Evolutionary conservation across 2,797 vertebrate genomes (phyloP).

Genomic region (Eulemur coronatus): DNA sequence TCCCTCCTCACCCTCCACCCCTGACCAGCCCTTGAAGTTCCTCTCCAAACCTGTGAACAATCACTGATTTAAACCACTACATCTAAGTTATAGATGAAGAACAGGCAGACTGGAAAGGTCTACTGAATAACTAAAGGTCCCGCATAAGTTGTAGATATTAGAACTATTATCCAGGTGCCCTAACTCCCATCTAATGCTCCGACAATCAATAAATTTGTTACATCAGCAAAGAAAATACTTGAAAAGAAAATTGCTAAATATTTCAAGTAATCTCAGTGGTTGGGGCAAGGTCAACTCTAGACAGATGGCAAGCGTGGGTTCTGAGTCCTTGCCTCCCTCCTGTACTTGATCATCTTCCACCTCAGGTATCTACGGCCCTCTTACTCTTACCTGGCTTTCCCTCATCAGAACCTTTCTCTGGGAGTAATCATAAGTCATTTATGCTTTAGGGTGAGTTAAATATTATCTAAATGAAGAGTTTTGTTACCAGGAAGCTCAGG

Average conservation of each 20-base stretch:
- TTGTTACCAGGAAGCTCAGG: background rate
- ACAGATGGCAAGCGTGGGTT: background rate
- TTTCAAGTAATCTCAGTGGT: background rate
- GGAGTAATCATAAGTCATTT: background rate
- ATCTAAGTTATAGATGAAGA: background rate
- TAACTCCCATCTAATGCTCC: background rate
- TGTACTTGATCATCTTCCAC: background rate
- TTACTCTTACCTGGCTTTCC: background rate
- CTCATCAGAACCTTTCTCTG: background rate
- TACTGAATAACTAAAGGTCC: background rate
- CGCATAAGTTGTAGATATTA: background rate
- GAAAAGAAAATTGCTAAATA: background rate
- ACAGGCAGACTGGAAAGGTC: background rate
- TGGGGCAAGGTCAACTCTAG: background rate
- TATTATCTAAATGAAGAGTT: conserved; percentile 1
- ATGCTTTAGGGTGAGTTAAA: background rate
- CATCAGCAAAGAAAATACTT: background rate
- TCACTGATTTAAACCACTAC: background rate
- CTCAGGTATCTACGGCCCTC: background rate
- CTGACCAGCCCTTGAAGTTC: background rate
- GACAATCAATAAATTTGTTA: background rate
- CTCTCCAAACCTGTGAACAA: background rate
- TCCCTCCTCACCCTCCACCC: background rate
- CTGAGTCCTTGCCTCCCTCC: background rate
- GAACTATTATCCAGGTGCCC: background rate